These are phyloP conservation scores for Quadriops clusia DNA, from an alignment of 2,888 invertebrate species.

Conservation along the genomic window DNA sequence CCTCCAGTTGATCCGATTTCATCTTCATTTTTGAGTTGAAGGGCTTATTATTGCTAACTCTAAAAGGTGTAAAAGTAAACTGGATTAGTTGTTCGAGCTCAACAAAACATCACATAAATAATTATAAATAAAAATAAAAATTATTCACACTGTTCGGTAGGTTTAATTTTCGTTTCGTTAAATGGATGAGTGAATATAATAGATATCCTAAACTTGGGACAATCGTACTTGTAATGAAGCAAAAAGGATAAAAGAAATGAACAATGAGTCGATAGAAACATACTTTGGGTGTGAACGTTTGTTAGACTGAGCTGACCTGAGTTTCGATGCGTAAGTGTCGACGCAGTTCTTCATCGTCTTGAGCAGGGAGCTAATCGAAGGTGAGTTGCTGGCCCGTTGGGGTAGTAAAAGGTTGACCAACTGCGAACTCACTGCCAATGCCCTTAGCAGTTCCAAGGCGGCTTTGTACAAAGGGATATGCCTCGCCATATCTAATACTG, in stretches of 20 bases:
- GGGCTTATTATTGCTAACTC: too few relatives aligned
- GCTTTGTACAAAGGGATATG: slow-evolving; percentile 88
- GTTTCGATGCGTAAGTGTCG: slow-evolving; percentile 79
- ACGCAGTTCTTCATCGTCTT: slow-evolving; percentile 84
- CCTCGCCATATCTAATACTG: slow-evolving; percentile 89
- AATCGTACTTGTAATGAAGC: too few relatives aligned
- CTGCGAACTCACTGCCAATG: slow-evolving; percentile 52
- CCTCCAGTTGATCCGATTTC: slow-evolving; percentile 37
- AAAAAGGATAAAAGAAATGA: slow-evolving; percentile 7
- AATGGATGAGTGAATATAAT: too few relatives aligned
- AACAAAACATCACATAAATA: too few relatives aligned
- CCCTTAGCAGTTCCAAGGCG: slow-evolving; percentile 69
- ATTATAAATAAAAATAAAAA: too few relatives aligned
- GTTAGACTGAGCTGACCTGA: slow-evolving; percentile 46
- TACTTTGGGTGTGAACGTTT: slow-evolving; percentile 18
- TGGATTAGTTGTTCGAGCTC: too few relatives aligned
- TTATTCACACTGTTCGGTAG: too few relatives aligned
- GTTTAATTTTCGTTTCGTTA: too few relatives aligned
- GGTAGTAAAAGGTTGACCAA: slow-evolving; percentile 53
- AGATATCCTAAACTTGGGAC: too few relatives aligned
- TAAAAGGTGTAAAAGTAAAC: too few relatives aligned
- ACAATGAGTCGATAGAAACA: slow-evolving; percentile 11
- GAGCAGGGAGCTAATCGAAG: slow-evolving; percentile 64
- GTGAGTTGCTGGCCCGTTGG: slow-evolving; percentile 32
- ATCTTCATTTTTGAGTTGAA: slow-evolving; percentile 23